Percentiles rank a stretch among this genome's conserved stretches.
Conservation (phyloP, 2,113 vertebrate species). For the Origma solitaria region DNA sequence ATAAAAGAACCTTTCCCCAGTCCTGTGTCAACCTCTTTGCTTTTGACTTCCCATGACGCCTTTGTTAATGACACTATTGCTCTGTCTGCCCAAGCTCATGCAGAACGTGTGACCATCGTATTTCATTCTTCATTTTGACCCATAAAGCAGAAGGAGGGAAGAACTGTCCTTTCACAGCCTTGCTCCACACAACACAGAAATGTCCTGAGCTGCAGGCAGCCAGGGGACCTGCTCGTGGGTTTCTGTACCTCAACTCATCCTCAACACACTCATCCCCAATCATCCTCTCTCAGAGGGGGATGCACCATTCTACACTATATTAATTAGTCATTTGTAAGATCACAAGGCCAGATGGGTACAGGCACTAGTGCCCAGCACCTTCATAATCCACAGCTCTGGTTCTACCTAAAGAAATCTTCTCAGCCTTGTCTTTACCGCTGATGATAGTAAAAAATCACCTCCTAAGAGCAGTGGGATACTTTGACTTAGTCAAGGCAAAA, state of each 20-base stretch:
- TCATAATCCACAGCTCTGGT: background rate
- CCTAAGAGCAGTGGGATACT: background rate
- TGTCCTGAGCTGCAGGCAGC: background rate
- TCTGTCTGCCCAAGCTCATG: background rate
- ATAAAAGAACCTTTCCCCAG: background rate
- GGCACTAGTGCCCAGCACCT: background rate
- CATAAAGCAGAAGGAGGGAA: background rate
- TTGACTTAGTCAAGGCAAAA: background rate
- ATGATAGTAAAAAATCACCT: background rate
- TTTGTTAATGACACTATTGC: background rate
- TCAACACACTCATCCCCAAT: background rate
- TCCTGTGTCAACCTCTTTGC: background rate
- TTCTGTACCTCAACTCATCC: background rate
- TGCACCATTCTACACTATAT: background rate
- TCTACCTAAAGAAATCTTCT: background rate
- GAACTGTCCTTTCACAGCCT: background rate
- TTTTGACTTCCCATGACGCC: accelerated
- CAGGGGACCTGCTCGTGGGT: background rate
- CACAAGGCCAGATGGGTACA: background rate
- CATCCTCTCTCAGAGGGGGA: background rate
- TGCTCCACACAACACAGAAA: background rate
- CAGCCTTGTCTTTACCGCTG: background rate
- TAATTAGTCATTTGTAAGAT: background rate
- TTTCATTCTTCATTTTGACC: background rate
- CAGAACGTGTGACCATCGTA: accelerated